phyloP scores from a whole-genome alignment of 2,113 vertebrate genomes.

The Lamprotornis superbus region DNA sequence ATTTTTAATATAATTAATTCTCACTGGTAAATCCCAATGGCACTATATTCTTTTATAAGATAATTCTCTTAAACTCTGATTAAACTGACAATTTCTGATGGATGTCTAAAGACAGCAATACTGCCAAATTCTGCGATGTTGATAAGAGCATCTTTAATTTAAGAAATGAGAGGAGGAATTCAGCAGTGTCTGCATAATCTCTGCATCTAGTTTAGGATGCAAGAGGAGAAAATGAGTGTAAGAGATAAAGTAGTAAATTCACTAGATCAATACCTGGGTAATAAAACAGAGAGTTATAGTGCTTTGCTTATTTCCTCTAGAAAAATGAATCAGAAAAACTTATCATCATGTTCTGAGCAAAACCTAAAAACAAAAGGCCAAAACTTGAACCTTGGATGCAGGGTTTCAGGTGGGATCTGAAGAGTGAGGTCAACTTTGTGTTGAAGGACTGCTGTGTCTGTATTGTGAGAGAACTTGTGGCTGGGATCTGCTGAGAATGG shows the following conservation, averaged over 20 bases:
- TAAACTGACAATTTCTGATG: conserved; percentile 18
- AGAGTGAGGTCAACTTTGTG: neutral
- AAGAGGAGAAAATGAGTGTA: neutral
- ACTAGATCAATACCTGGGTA: neutral
- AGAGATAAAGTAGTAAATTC: neutral
- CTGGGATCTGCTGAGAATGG: neutral
- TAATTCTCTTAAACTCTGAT: conserved; percentile 12
- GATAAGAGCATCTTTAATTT: neutral
- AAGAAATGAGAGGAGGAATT: neutral
- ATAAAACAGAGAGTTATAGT: neutral
- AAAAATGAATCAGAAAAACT: neutral
- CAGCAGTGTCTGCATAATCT: neutral
- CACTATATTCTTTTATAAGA: neutral
- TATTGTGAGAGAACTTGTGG: neutral
- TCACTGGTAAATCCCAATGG: neutral
- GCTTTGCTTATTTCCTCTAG: neutral
- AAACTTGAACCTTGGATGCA: neutral
- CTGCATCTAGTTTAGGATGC: neutral
- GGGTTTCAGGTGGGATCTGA: neutral
- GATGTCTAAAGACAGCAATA: neutral
- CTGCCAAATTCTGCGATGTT: neutral
- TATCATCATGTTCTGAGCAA: neutral
- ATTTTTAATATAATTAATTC: conserved; percentile 21
- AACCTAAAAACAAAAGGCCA: neutral
- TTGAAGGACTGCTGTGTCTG: neutral